Conservation (phyloP, 2,888 invertebrate genomes). For the Andrena minutula region DNA sequence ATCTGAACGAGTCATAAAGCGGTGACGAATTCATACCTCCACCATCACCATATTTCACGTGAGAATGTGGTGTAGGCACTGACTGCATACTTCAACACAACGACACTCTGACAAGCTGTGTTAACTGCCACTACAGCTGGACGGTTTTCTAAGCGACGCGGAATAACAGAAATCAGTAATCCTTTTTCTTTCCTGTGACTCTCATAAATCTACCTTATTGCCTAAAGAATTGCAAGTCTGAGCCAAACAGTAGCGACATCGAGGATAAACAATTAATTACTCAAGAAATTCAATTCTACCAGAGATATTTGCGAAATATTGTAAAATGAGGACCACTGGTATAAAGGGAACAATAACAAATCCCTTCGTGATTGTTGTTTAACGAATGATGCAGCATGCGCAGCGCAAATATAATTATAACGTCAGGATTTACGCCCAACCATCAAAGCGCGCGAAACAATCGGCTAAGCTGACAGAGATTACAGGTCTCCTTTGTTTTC, state of each 20-base stretch:
- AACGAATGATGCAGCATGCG: background rate
- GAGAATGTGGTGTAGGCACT: background rate
- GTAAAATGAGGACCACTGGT: too few relatives aligned
- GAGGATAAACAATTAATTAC: too few relatives aligned
- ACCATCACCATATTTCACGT: background rate
- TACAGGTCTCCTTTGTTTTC: conserved; percentile 32
- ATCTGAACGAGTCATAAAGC: background rate
- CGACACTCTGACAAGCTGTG: too few relatives aligned
- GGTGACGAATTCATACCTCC: conserved; percentile 26
- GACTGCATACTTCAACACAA: background rate
- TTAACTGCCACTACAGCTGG: too few relatives aligned
- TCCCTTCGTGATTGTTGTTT: background rate
- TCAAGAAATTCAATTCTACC: too few relatives aligned
- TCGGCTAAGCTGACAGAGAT: conserved; percentile 4
- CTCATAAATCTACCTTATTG: too few relatives aligned
- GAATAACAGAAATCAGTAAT: too few relatives aligned
- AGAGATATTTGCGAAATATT: too few relatives aligned
- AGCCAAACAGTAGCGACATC: too few relatives aligned
- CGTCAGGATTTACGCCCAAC: background rate
- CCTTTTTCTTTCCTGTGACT: too few relatives aligned
- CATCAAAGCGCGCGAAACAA: conserved; percentile 5
- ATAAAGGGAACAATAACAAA: conserved; percentile 18
- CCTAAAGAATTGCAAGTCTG: too few relatives aligned
- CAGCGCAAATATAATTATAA: background rate
- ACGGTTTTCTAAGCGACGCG: too few relatives aligned